Base-by-base conservation (phyloP, 1,140 invertebrate genomes). In the Solenopsis invicta region DNA sequence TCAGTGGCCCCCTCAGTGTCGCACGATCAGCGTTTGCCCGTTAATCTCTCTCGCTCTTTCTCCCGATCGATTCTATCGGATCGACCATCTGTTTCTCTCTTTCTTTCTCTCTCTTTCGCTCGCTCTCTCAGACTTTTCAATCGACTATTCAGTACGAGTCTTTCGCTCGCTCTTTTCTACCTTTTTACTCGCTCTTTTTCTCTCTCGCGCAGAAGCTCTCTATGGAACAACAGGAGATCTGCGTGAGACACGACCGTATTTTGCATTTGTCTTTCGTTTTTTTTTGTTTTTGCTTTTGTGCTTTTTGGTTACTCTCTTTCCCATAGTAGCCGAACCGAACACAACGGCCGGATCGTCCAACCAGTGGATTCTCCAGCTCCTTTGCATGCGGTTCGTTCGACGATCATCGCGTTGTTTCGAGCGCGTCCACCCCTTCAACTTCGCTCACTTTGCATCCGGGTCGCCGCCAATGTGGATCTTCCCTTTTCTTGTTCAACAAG, bases 1-100 rank as follows among this genome's bases (percentile, higher is more conserved):
- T 74, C 64, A 87, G 84, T 61, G 82, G 77, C 91, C 90, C 92
- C 91, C 88, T 92, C 91, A 94, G 93, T 95, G 93, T 92, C 94
- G 90, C 75, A 41, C 67, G 56, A 21, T 62, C 90, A 88, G 81
- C 89, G 85, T 90, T 67, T 88, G 64, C 86, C 56, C 85, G 29
- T 84, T 84, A 74, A 87, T 85, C 84, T 92, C 71, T 89, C 89
- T 92, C 89, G 85, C 81, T 87, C 56, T 71, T 52, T 61, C 69
- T 50, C 82, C 50, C 75, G 87, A 88, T 71, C 61, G 77, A 91
- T 87, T 50, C 24, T 48, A 74, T 37, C 59, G n/a, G 18, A 64
- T 76, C 74, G 48, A 54, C 34, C 59, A 62, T 89, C 59, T 64
- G 9, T 87, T 71, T 64, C 21, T 75, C 62, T 88, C 5, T 85